Conservation (phyloP, 2,113 vertebrate genomes). For the Actenoides lindsayi region DNA sequence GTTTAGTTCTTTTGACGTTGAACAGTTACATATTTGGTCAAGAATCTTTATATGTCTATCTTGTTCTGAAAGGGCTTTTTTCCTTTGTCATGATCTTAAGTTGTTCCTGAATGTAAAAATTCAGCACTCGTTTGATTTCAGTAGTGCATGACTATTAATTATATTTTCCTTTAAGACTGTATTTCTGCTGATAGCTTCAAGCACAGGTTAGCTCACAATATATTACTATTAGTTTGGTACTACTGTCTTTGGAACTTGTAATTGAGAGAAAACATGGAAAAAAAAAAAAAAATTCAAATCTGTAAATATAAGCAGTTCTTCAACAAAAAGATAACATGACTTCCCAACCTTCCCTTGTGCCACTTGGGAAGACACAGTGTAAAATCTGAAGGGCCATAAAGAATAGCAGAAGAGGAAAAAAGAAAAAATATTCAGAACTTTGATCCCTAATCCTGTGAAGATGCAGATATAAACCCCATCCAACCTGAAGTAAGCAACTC, state of each 20-base stretch:
- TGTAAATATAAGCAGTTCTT: neutral
- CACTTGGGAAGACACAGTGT: neutral
- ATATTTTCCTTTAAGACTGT: neutral
- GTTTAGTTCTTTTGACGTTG: neutral
- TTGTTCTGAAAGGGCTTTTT: neutral
- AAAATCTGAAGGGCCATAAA: neutral
- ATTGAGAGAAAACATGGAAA: neutral
- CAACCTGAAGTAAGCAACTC: neutral
- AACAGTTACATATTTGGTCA: neutral
- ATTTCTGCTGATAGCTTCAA: neutral
- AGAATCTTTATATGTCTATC: neutral
- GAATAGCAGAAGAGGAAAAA: neutral
- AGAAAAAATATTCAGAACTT: neutral
- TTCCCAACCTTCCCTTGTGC: neutral
- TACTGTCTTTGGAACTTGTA: neutral
- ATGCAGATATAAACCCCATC: neutral
- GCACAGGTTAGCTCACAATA: neutral
- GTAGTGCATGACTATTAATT: neutral
- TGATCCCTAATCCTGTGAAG: neutral
- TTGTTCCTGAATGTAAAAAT: neutral
- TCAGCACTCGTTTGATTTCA: neutral
- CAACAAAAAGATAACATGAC: neutral
- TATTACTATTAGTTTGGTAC: neutral
- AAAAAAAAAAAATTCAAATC: neutral
- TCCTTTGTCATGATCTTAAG: neutral